These are phyloP conservation scores for Ditylenchus weischeri DNA, from an alignment of 2,888 invertebrate genomes.

Conservation along the genomic window DNA sequence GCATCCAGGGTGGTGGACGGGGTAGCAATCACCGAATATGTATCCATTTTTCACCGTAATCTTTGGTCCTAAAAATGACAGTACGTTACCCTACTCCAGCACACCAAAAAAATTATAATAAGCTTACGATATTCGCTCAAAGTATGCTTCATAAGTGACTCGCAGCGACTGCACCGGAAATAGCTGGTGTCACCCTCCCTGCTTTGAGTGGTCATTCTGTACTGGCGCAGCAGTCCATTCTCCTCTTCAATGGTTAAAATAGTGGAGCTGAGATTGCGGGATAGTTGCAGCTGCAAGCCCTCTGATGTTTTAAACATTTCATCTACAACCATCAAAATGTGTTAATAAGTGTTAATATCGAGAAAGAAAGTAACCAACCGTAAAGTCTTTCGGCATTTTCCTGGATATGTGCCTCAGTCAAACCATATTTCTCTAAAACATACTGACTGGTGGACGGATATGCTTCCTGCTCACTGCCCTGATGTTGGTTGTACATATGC, in stretches of 20 bases:
- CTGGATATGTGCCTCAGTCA: conserved; percentile 23
- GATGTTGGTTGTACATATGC: too few relatives aligned
- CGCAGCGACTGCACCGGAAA: conserved; percentile 37
- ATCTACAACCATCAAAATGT: neutral
- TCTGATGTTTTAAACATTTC: conserved; percentile 24
- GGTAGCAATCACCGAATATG: conserved; percentile 30
- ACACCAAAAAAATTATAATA: neutral
- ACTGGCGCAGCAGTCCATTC: conserved; percentile 29
- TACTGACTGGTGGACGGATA: conserved; percentile 18
- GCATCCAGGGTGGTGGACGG: conserved; percentile 28
- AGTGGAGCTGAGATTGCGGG: conserved; percentile 30
- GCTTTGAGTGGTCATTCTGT: conserved; percentile 34
- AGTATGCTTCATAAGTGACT: conserved; percentile 30
- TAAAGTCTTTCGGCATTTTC: conserved; percentile 20
- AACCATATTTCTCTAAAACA: conserved; percentile 21
- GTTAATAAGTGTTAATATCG: conserved; percentile 12
- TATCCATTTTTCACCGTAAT: conserved; percentile 28
- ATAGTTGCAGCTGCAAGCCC: conserved; percentile 32
- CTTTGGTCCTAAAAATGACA: conserved; percentile 22
- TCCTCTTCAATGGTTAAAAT: conserved; percentile 33
- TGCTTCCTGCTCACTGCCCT: neutral
- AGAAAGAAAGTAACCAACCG: neutral
- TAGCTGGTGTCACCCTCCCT: conserved; percentile 35
- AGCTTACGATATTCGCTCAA: conserved; percentile 14
- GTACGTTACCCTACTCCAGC: neutral